Evolutionary conservation across 2,113 vertebrate genomes (phyloP), one percentile per base, ranked within the genome.

Genomic region (Elachura formosa): DNA sequence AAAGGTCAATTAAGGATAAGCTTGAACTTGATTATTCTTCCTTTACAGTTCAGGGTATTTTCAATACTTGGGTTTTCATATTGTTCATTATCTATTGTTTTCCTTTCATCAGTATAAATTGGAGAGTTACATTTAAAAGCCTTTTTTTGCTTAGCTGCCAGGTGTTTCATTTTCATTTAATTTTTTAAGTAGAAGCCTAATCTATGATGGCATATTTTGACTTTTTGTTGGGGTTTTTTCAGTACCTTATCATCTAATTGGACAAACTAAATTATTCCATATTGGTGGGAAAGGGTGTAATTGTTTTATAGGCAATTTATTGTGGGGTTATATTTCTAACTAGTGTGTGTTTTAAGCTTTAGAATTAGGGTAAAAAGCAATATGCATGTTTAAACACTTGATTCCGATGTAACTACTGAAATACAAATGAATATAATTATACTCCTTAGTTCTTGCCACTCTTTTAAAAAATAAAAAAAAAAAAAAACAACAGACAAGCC

Each of bases 1-100:
- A 95, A 90, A 93, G 90, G 91, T 95, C 91, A 90, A 5, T 43
- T 93, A 94, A 96, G 96, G 93, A 94, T 71, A 94, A 84, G 21
- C 72, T 69, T 84, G 28, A 77, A 64, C 36, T 19, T 43, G 45
- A 76, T 64, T 54, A 14, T 49, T 78, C 34, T 87, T 87, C 67
- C 74, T 93, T 48, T 68, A 33, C 22, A 45, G 17, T 48, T 80
- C 52, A 51, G 74, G 8, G 23, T 79, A 38, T 66, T 89, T 79
- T 88, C 36, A 49, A 3, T 61, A 72, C 16, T 89, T 74, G n/a
- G 26, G 25, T 78, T 87, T 77, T 83, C 23, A 54, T 87, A 20
- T 67, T 59, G 11, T 55, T 90, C 36, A 48, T 89, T 84, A 81
- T 48, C 10, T 56, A 61, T 72, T 78, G 40, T 34, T 93, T 86